A percentile compares a stretch with the other conserved stretches of the same genome.
phyloP scores from a whole-genome alignment of 2,888 invertebrate species.

The Morpho achilles region DNA sequence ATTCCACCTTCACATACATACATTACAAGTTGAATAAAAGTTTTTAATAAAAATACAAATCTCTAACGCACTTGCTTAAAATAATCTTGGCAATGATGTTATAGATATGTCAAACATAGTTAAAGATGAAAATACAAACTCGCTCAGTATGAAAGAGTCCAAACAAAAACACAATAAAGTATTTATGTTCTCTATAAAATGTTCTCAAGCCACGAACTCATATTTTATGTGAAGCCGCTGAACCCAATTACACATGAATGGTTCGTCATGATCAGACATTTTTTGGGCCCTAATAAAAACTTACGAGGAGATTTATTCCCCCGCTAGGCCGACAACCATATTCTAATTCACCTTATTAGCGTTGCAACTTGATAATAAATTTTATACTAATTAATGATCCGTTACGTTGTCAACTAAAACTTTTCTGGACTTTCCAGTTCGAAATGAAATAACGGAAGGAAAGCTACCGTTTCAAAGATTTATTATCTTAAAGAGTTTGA shows the following conservation, averaged over 20 bases:
- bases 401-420: constrained; percentile 24
- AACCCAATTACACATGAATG: constrained; percentile 75
- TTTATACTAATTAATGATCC: constrained; percentile 39
- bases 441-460: constrained; percentile 4
- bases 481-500: not conserved
- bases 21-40: no score
- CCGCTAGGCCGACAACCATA: constrained; percentile 48
- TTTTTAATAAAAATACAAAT: no score
- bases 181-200: constrained; percentile 75
- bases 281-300: constrained; percentile 67
- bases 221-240: constrained; percentile 70
- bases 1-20: no score
- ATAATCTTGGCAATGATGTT: no score
- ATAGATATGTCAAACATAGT: constrained; percentile 10
- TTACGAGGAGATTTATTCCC: constrained; percentile 62
- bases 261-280: constrained; percentile 72
- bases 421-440: constrained; percentile 12
- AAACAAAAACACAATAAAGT: constrained; percentile 70
- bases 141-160: constrained; percentile 42
- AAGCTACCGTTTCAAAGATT: constrained; percentile 13
- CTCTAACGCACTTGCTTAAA: no score
- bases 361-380: constrained; percentile 55
- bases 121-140: constrained; percentile 22
- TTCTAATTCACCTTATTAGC: constrained; percentile 55
- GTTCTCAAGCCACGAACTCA: constrained; percentile 59